These are phyloP conservation scores for Channa striata DNA, from an alignment of 2,797 vertebrate genomes.

Conservation along the genomic window DNA sequence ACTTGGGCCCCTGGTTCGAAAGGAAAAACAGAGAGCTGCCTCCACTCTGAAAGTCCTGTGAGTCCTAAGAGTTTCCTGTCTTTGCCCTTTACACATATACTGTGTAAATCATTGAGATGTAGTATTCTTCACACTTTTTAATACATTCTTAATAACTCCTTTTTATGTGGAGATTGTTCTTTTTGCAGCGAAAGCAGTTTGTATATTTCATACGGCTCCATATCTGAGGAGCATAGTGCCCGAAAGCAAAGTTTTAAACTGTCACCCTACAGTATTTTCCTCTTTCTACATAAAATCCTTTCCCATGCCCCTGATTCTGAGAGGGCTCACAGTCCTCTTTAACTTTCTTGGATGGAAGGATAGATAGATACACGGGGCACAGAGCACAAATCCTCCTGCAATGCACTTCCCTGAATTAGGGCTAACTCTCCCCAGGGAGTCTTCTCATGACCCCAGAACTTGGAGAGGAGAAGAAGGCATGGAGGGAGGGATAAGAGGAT, in stretches of 20 bases:
- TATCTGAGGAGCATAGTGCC: conserved; percentile 5
- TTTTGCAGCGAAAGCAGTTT: neutral
- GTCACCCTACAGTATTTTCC: neutral
- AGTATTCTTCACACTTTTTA: too few relatives aligned
- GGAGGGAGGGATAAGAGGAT: conserved; percentile 62
- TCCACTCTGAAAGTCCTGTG: too few relatives aligned
- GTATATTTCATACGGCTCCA: neutral
- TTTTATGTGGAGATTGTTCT: neutral
- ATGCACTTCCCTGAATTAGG: conserved; percentile 50
- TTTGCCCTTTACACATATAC: neutral
- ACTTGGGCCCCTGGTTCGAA: too few relatives aligned
- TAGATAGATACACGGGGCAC: conserved; percentile 42
- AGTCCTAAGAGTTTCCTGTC: too few relatives aligned
- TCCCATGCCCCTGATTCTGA: conserved; percentile 59
- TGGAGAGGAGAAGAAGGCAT: conserved; percentile 36
- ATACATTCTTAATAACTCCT: neutral
- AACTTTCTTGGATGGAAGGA: conserved; percentile 38
- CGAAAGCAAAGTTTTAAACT: conserved; percentile 21
- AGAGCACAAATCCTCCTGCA: conserved; percentile 51
- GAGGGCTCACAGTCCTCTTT: conserved; percentile 34
- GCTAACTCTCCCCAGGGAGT: conserved; percentile 44
- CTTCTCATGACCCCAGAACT: conserved; percentile 60
- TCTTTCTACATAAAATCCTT: conserved; percentile 46
- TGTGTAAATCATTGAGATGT: neutral
- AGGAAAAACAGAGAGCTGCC: too few relatives aligned